Evolutionary conservation across 30 jellyfish, hydroid and myxozoan species (phyloP), one percentile per base, ranked within the genome.

Genomic region (Cassiopea andromeda): DNA sequence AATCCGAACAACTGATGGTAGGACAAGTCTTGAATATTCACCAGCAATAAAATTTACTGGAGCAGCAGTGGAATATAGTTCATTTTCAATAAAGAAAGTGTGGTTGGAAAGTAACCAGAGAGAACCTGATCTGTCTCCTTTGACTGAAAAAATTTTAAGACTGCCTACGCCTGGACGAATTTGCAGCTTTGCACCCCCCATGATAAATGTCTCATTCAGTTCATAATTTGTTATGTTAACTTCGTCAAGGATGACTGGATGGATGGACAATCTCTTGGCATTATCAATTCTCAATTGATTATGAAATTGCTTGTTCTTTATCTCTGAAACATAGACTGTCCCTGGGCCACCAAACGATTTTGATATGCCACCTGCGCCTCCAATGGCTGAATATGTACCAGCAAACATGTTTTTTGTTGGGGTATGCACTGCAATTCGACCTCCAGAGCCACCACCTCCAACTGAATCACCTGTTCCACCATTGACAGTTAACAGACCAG

Each of bases 261-360:
- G 85, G 1, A 68, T 88, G 1, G 90, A 79, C 12, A 15, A 1
- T 5, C 95, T 48, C 81, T 60, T 79, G 19, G 73, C 68, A 78
- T 88, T 88, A 46, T 88, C 87, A 16, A 88, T 48, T 57, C 85
- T 70, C 68, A 88, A 87, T 43, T 88, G 75, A 74, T 67, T 80
- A 59, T 69, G 82, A 49, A 70, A 61, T 48, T 46, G 73, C 75
- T 88, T 88, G 54, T 16, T 13, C 81, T 38, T 44, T 8, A 88
- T 46, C 43, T 88, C 90, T 46, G 73, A 5, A 14, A 88, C 73
- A 49, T 88, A 88, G n/a, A 79, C 91, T 8, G 95, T 88, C 2
- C 95, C 95, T 76, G 95, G 95, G 45, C 95, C 95, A 54, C 95
- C 95, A 79, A 88, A 88, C 46, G 95, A 69, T 44, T 54, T 43